Evolutionary conservation across 2,797 vertebrate species (phyloP).

Genomic region (Danio tinwini): DNA sequence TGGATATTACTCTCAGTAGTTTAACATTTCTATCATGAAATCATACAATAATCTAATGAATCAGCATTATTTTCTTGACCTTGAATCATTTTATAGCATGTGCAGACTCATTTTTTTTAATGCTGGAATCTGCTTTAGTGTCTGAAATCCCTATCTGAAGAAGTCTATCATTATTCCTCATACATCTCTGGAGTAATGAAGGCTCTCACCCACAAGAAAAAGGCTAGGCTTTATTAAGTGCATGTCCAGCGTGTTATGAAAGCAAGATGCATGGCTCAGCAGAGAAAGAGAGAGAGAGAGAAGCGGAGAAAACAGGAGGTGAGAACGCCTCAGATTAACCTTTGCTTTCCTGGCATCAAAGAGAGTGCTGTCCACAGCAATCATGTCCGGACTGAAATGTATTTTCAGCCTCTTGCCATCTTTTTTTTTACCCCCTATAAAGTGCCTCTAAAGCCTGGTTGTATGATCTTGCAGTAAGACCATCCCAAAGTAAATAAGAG

Average conservation of each 20-base stretch:
- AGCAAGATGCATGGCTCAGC: conserved; percentile 62
- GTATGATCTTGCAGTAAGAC: conserved; percentile 48
- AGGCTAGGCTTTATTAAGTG: conserved; percentile 18
- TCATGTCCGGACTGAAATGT: conserved; percentile 57
- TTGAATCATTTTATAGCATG: neutral
- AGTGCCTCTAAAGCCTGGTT: conserved; percentile 50
- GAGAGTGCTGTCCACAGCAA: conserved; percentile 65
- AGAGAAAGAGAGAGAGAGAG: neutral
- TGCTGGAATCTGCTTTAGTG: neutral
- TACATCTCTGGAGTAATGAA: conserved; percentile 29
- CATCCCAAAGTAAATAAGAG: conserved; percentile 52
- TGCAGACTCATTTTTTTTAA: neutral
- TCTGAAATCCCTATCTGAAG: conserved; percentile 13
- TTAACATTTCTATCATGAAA: too few species aligned
- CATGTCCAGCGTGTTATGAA: conserved; percentile 69
- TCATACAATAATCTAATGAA: neutral
- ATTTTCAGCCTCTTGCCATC: conserved; percentile 38
- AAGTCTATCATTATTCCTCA: conserved; percentile 34
- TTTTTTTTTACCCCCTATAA: conserved; percentile 37
- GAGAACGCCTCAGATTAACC: conserved; percentile 68
- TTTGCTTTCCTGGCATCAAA: conserved; percentile 69
- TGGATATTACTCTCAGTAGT: too few species aligned
- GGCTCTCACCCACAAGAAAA: conserved; percentile 33
- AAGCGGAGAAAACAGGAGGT: conserved; percentile 22
- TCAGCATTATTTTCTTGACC: neutral